Conservation (phyloP, 2,888 invertebrate genomes). For the Drosophila parthenogenetica region DNA sequence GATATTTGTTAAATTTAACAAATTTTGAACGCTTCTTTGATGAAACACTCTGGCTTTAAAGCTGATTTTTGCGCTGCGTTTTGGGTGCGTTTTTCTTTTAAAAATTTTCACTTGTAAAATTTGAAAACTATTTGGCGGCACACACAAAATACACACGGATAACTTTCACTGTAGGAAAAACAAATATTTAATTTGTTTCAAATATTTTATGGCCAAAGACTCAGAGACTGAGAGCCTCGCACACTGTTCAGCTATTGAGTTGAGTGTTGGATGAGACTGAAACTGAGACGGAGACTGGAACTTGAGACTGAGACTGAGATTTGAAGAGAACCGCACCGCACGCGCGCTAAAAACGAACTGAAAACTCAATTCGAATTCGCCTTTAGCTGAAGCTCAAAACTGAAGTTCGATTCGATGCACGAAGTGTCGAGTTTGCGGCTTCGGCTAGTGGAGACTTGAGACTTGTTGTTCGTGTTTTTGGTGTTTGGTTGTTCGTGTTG, state of each 20-base stretch:
- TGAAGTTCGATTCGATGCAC: slow-evolving; percentile 44
- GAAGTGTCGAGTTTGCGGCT: slow-evolving; percentile 11
- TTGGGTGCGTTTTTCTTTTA: slow-evolving; percentile 20
- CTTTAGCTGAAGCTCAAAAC: slow-evolving; percentile 33
- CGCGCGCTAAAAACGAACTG: slow-evolving; percentile 81
- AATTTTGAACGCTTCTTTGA: slow-evolving; percentile 56
- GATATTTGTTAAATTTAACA: slow-evolving; percentile 45
- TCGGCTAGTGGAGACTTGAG: slow-evolving; percentile 58
- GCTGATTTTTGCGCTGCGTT: slow-evolving; percentile 47
- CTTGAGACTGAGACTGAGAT: slow-evolving; percentile 21
- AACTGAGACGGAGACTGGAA: slow-evolving; percentile 29
- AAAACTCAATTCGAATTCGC: slow-evolving; percentile 53
- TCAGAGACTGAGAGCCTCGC: slow-evolving; percentile 38
- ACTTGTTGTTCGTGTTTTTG: slow-evolving; percentile 37
- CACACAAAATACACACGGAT: slow-evolving; percentile 17
- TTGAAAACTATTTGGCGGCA: slow-evolving; percentile 37
- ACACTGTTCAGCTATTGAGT: slow-evolving; percentile 51
- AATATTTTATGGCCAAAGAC: slow-evolving; percentile 17
- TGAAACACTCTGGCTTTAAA: slow-evolving; percentile 55
- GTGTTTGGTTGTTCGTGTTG: slow-evolving; percentile 32
- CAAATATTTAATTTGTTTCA: slow-evolving; percentile 36
- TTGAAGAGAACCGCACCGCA: slow-evolving; percentile 80
- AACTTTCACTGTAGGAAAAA: slow-evolving; percentile 68
- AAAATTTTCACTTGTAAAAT: slow-evolving; percentile 75
- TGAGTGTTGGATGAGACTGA: slow-evolving; percentile 6